These are phyloP conservation scores for Ginglymostoma cirratum DNA, from an alignment of 2,113 vertebrate genomes.

Conservation along the genomic window DNA sequence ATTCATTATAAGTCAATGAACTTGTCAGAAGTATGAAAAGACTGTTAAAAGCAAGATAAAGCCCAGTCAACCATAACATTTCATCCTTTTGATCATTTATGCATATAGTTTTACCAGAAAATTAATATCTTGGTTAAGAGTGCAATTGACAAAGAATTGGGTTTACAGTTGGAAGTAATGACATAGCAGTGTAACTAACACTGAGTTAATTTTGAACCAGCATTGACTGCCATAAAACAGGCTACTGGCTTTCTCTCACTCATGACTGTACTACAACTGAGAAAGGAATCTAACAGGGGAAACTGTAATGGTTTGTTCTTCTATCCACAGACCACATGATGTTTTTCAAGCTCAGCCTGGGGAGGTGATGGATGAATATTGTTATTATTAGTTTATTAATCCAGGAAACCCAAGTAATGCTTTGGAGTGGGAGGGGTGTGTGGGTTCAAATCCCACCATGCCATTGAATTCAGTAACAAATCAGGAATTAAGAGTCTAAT, in stretches of 20 bases:
- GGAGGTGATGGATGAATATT: too few species aligned
- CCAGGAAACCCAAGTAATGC: too few species aligned
- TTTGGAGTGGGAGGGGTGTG: too few species aligned
- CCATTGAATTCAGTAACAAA: too few species aligned
- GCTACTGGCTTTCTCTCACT: not conserved
- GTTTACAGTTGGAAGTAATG: not conserved
- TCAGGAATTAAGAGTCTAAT: too few species aligned
- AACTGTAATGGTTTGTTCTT: not conserved
- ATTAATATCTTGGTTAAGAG: not conserved
- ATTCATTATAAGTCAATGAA: not conserved
- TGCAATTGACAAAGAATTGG: not conserved
- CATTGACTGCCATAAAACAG: not conserved
- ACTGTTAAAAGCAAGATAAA: not conserved
- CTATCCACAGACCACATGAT: not conserved
- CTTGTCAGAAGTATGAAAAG: not conserved
- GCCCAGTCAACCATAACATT: not conserved
- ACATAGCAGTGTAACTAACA: not conserved
- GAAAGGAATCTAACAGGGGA: not conserved
- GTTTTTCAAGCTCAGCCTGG: not conserved
- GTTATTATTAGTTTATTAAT: too few species aligned
- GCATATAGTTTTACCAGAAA: not conserved
- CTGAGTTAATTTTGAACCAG: not conserved
- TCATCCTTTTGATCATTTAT: not conserved
- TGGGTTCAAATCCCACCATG: too few species aligned
- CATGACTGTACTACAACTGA: not conserved